A percentile compares a stretch with the other conserved stretches of the same genome.
phyloP scores from a whole-genome alignment of 2,797 vertebrate genomes.

The Masticophis lateralis region DNA sequence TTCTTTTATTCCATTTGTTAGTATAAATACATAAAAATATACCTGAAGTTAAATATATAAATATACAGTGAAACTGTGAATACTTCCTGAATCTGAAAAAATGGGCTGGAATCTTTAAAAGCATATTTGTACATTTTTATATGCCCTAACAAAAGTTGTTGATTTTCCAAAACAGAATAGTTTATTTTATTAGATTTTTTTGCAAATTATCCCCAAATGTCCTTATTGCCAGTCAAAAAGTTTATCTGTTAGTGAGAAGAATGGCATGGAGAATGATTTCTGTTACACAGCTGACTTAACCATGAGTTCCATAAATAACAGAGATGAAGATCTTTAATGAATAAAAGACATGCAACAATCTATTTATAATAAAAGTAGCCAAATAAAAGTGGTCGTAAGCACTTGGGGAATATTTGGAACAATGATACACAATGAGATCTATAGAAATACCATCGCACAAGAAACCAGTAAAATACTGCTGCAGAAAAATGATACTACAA shows the following conservation, averaged over 20 bases:
- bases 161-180: background rate
- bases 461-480: conserved; percentile 5
- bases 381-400: background rate
- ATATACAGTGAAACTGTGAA: background rate
- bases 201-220: background rate
- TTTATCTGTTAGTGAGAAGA: background rate
- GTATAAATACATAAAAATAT: background rate
- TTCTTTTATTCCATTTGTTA: background rate
- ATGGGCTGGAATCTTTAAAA: background rate
- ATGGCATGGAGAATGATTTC: background rate
- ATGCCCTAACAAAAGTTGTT: background rate
- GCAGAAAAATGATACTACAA: background rate
- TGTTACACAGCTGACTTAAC: background rate
- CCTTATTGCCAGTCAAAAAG: background rate
- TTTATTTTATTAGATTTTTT: background rate
- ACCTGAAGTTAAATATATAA: background rate
- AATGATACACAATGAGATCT: background rate
- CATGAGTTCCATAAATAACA: background rate
- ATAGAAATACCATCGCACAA: background rate
- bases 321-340: background rate
- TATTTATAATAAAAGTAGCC: background rate
- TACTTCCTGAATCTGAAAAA: background rate
- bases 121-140: background rate
- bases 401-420: background rate
- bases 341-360: background rate